Evolutionary conservation across 2,888 invertebrate genomes (phyloP).

Genomic region (Chrysolina haemoptera): DNA sequence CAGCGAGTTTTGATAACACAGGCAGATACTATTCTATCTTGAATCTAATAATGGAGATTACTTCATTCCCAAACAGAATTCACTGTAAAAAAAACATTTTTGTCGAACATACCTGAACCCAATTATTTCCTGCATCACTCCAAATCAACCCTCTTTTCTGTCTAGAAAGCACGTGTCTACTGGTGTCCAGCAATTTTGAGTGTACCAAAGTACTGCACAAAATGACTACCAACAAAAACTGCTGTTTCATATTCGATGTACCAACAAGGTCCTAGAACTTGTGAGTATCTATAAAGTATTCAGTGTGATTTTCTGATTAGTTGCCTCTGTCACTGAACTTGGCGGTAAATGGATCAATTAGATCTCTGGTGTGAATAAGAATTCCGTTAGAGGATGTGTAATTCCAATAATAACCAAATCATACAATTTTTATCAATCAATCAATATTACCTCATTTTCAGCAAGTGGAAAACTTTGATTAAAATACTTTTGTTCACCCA

Average conservation of each 20-base stretch:
- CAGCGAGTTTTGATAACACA: too few relatives aligned
- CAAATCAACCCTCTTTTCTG: constrained; percentile 74
- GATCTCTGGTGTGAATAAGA: background rate
- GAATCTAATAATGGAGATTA: too few relatives aligned
- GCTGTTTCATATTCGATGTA: constrained; percentile 11
- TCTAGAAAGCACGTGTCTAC: constrained; percentile 61
- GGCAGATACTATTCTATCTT: too few relatives aligned
- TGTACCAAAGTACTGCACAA: constrained; percentile 7
- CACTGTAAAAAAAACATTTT: too few relatives aligned
- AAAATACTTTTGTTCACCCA: too few relatives aligned
- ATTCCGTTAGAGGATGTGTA: constrained; percentile 1
- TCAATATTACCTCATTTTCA: too few relatives aligned
- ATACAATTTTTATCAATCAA: background rate
- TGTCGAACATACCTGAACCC: constrained; percentile 73
- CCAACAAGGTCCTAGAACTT: background rate
- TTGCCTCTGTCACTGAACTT: background rate
- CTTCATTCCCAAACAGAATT: too few relatives aligned
- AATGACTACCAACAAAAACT: background rate
- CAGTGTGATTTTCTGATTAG: constrained; percentile 10
- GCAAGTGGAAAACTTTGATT: too few relatives aligned
- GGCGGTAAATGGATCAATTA: background rate
- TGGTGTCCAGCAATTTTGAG: constrained; percentile 54
- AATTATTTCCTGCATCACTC: constrained; percentile 74
- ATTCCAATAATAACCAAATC: background rate
- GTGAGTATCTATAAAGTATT: background rate